Conservation (phyloP, 1,140 invertebrate species). For the Meloidogyne floridensis region DNA sequence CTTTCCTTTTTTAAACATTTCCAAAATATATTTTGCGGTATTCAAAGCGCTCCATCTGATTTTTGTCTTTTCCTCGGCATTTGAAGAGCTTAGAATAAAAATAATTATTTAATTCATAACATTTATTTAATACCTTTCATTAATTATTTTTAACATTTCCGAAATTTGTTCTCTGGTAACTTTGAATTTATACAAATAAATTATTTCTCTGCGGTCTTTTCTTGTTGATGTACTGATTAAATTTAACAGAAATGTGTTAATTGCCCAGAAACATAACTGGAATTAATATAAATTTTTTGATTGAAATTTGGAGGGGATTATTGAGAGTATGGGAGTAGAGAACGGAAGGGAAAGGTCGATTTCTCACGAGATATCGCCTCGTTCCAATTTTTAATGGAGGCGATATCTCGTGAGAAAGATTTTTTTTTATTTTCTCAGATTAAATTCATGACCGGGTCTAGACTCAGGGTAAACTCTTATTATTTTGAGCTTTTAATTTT, state of each 20-base stretch:
- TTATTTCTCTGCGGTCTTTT: neutral
- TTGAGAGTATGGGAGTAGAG: too few species aligned
- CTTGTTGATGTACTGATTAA: neutral
- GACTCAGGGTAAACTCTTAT: too few species aligned
- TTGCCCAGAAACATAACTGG: slow-evolving; percentile 1
- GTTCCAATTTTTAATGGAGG: too few species aligned
- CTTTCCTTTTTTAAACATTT: neutral
- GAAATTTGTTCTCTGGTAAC: neutral
- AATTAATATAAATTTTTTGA: neutral
- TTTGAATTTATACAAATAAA: slow-evolving; percentile 1
- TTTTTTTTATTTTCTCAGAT: too few species aligned
- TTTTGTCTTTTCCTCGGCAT: neutral
- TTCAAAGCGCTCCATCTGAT: neutral
- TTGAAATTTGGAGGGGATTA: too few species aligned
- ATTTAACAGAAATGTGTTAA: neutral
- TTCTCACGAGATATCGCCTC: too few species aligned
- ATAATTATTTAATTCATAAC: neutral
- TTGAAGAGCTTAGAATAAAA: neutral
- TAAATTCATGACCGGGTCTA: too few species aligned
- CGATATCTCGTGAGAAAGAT: too few species aligned
- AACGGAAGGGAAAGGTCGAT: too few species aligned
- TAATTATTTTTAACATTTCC: neutral
- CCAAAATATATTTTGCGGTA: neutral
- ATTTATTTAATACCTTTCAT: neutral
- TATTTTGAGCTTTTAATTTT: too few species aligned